Evolutionary conservation across 2,113 vertebrate genomes (phyloP).

Genomic region (Zapornia atra): DNA sequence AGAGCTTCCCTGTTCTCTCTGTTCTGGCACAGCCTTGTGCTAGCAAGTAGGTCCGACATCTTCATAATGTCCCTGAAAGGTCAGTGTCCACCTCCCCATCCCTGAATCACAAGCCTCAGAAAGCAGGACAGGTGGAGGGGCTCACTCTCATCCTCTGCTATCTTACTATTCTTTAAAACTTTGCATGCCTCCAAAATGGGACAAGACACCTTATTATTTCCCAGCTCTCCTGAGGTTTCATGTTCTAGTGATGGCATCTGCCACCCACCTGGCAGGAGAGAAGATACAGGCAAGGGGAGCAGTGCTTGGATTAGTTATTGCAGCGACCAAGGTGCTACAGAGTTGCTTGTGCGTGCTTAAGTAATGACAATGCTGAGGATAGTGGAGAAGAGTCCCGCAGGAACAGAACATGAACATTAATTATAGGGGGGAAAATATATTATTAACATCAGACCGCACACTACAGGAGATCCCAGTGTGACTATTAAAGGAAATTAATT

Average conservation of each 20-base stretch:
- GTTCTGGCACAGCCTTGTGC: neutral
- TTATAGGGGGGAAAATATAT: constrained; percentile 73
- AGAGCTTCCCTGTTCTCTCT: neutral
- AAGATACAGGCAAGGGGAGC: neutral
- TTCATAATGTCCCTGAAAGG: neutral
- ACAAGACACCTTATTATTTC: neutral
- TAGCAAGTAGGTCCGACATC: neutral
- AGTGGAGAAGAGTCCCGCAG: constrained; percentile 43
- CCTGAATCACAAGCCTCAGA: neutral
- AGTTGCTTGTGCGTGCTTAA: constrained; percentile 40
- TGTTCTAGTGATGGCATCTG: neutral
- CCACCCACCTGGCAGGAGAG: neutral
- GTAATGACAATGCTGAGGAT: constrained; percentile 37
- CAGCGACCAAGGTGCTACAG: neutral
- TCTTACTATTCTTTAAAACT: neutral
- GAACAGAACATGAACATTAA: constrained; percentile 72
- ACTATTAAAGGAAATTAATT: constrained; percentile 80
- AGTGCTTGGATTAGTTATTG: neutral
- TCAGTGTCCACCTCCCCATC: neutral
- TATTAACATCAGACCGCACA: constrained; percentile 66
- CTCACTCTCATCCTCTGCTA: neutral
- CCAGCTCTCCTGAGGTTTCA: neutral
- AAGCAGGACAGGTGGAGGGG: neutral
- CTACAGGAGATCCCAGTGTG: constrained; percentile 76
- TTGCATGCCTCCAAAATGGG: neutral